Evolutionary conservation across 1,140 invertebrate species (phyloP).

Genomic region (Drosophila albomicans): DNA sequence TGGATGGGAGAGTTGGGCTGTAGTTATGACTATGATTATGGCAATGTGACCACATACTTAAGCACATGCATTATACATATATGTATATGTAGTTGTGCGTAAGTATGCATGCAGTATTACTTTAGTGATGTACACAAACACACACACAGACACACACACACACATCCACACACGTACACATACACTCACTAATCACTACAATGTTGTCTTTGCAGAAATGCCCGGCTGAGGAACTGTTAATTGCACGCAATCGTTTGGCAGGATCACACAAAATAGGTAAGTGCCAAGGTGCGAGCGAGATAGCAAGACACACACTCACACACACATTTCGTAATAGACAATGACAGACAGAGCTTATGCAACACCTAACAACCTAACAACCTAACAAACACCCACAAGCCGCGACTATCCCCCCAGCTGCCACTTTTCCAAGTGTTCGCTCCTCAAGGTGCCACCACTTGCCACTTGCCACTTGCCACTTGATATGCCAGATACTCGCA

Average conservation of each 20-base stretch:
- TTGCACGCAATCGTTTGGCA: slow-evolving; percentile 63
- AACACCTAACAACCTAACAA: slow-evolving; percentile 18
- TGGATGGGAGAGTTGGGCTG: not conserved
- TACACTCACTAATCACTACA: not conserved
- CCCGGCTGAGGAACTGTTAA: slow-evolving; percentile 65
- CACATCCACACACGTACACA: not conserved
- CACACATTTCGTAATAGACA: slow-evolving; percentile 11
- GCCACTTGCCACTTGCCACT: not conserved
- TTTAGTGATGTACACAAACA: not conserved
- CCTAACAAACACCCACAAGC: slow-evolving; percentile 7
- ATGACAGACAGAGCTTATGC: slow-evolving; percentile 18
- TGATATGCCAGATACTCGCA: not conserved
- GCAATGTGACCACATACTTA: slow-evolving; percentile 14
- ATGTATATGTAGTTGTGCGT: not conserved
- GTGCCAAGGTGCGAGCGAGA: slow-evolving; percentile 6
- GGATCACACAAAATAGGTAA: slow-evolving; percentile 74
- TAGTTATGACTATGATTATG: slow-evolving; percentile 16
- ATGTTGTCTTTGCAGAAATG: slow-evolving; percentile 66
- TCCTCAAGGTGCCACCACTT: slow-evolving; percentile 11
- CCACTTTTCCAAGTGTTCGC: not conserved
- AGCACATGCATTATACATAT: too few relatives aligned
- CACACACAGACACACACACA: too few relatives aligned
- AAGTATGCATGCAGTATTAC: not conserved
- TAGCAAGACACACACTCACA: too few relatives aligned
- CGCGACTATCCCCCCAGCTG: slow-evolving; percentile 1